phyloP scores from a whole-genome alignment of 2,113 vertebrate species.

The Rutilus rutilus region DNA sequence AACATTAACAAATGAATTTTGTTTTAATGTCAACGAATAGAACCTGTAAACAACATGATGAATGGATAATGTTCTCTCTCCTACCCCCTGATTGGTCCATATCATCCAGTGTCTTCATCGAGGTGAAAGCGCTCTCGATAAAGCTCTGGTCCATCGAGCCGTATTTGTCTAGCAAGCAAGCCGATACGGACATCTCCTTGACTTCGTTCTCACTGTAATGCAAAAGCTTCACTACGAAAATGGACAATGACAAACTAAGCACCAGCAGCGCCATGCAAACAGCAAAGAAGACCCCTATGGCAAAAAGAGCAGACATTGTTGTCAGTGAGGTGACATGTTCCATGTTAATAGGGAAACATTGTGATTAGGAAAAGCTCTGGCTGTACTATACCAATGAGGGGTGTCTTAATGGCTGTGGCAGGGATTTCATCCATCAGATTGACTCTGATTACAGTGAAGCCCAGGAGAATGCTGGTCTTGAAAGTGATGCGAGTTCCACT shows the following conservation, averaged over 20 bases:
- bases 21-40: neutral
- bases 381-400: constrained; percentile 78
- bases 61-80: neutral
- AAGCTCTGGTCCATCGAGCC: constrained; percentile 70
- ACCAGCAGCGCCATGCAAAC: constrained; percentile 85
- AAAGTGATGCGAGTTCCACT: constrained; percentile 82
- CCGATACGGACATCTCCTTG: constrained; percentile 73
- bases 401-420: constrained; percentile 70
- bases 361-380: neutral
- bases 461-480: constrained; percentile 84
- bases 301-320: constrained; percentile 9
- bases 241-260: constrained; percentile 83
- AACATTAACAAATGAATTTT: neutral
- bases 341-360: neutral
- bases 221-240: constrained; percentile 83
- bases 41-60: neutral
- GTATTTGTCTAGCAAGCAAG: constrained; percentile 76
- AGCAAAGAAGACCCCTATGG: constrained; percentile 81
- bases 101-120: constrained; percentile 67
- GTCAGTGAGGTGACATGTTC: neutral
- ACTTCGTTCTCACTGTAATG: constrained; percentile 71
- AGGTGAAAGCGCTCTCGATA: constrained; percentile 68
- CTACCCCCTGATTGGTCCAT: constrained; percentile 67
- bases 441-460: constrained; percentile 86
- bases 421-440: constrained; percentile 83